Conservation (phyloP, 53 echinoderm and acorn worm species). For the Astropecten irregularis region DNA sequence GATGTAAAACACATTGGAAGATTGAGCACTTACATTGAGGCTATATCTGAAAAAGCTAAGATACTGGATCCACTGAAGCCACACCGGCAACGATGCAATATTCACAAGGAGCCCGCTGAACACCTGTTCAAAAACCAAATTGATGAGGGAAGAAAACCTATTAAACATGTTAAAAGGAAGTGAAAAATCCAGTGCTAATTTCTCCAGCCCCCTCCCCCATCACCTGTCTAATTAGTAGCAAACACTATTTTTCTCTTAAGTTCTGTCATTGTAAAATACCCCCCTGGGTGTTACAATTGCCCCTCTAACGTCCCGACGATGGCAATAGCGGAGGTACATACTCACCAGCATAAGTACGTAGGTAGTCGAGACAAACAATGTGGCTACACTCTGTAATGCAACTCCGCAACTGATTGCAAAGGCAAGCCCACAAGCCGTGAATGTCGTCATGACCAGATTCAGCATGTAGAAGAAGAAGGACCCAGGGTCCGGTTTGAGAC, state of each 20-base stretch:
- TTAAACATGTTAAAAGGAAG: neutral
- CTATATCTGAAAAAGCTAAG: slow-evolving; percentile 90
- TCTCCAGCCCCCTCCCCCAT: too few relatives aligned
- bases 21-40: slow-evolving; percentile 94
- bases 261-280: too few relatives aligned
- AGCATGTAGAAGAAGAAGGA: slow-evolving; percentile 79
- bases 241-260: too few relatives aligned
- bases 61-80: slow-evolving; percentile 88
- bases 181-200: too few relatives aligned
- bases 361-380: slow-evolving; percentile 65
- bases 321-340: too few relatives aligned
- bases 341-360: slow-evolving; percentile 93
- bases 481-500: slow-evolving; percentile 50
- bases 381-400: slow-evolving; percentile 70
- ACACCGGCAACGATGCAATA: slow-evolving; percentile 68
- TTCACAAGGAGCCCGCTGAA: slow-evolving; percentile 92
- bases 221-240: too few relatives aligned
- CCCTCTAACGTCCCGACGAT: too few relatives aligned
- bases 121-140: slow-evolving; percentile 56
- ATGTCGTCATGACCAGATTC: slow-evolving; percentile 70
- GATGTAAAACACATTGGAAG: too few relatives aligned
- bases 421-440: slow-evolving; percentile 74
- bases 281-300: too few relatives aligned
- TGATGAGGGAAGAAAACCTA: neutral
- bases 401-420: slow-evolving; percentile 82